These are phyloP conservation scores for Acanthurus lineatus DNA, from an alignment of 2,797 vertebrate genomes.

Conservation along the genomic window DNA sequence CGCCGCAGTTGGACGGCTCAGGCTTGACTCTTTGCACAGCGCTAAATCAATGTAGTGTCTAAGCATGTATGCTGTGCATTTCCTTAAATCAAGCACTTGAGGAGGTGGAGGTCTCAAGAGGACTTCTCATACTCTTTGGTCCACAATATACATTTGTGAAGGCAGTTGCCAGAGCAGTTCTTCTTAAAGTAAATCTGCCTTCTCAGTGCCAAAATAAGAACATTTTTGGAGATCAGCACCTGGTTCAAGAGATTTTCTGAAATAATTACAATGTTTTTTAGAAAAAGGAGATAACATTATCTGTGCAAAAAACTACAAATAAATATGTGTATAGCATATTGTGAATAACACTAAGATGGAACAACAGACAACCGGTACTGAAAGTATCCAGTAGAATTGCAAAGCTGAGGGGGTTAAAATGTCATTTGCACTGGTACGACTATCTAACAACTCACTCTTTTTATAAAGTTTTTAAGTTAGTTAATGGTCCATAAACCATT, in stretches of 20 bases:
- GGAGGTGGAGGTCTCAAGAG: slow-evolving; percentile 40
- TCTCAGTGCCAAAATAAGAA: not conserved
- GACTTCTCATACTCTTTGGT: slow-evolving; percentile 48
- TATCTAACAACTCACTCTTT: no score
- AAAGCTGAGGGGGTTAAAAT: not conserved
- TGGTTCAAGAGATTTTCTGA: not conserved
- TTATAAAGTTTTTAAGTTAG: not conserved
- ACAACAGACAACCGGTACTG: slow-evolving; percentile 37
- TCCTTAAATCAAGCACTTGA: slow-evolving; percentile 61
- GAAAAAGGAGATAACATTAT: slow-evolving; percentile 47
- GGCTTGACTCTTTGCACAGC: not conserved
- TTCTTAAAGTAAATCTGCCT: not conserved
- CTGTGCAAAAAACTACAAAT: slow-evolving; percentile 11
- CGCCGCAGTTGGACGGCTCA: slow-evolving; percentile 6
- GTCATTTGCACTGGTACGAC: no score
- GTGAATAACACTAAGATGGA: not conserved
- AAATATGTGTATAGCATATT: slow-evolving; percentile 6
- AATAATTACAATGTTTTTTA: not conserved
- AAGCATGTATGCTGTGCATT: slow-evolving; percentile 17
- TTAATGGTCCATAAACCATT: not conserved
- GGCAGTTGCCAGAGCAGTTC: not conserved
- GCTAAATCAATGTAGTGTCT: slow-evolving; percentile 40
- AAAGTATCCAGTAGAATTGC: not conserved
- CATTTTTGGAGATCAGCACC: not conserved
- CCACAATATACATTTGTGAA: slow-evolving; percentile 15